Evolutionary conservation across 1,140 invertebrate genomes (phyloP).

Genomic region (Trichonephila clavipes): DNA sequence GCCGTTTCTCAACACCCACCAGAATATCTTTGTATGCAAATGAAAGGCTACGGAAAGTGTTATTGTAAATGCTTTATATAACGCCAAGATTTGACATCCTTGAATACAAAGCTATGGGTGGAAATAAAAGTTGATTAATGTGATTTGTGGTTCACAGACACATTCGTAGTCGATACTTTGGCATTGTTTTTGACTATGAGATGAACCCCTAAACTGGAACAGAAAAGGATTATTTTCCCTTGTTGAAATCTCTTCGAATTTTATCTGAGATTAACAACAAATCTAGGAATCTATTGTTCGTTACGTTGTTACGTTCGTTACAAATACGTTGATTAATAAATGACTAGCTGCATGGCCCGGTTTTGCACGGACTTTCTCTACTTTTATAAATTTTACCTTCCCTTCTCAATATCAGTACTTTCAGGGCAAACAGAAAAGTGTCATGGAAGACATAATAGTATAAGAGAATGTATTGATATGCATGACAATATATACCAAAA

Average conservation of each 20-base stretch:
- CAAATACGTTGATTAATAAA: neutral
- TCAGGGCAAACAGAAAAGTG: too few relatives aligned
- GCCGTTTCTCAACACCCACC: slow-evolving; percentile 17
- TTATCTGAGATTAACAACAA: neutral
- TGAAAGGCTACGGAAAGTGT: neutral
- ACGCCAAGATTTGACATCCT: neutral
- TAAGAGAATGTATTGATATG: too few relatives aligned
- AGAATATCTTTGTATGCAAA: slow-evolving; percentile 4
- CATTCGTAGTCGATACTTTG: neutral
- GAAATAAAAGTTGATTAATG: neutral
- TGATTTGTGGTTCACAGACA: neutral
- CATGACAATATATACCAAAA: too few relatives aligned
- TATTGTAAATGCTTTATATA: slow-evolving; percentile 8
- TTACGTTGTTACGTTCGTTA: neutral
- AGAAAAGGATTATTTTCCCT: neutral
- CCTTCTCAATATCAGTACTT: too few relatives aligned
- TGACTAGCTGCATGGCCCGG: neutral
- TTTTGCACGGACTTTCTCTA: too few relatives aligned
- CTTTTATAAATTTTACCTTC: too few relatives aligned
- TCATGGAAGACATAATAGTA: too few relatives aligned
- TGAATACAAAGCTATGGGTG: neutral
- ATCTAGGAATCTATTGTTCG: neutral
- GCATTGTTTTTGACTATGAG: neutral
- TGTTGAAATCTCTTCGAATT: neutral
- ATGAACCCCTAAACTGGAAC: neutral